phyloP scores from a whole-genome alignment of 2,113 vertebrate species.

The Halcyon senegalensis region DNA sequence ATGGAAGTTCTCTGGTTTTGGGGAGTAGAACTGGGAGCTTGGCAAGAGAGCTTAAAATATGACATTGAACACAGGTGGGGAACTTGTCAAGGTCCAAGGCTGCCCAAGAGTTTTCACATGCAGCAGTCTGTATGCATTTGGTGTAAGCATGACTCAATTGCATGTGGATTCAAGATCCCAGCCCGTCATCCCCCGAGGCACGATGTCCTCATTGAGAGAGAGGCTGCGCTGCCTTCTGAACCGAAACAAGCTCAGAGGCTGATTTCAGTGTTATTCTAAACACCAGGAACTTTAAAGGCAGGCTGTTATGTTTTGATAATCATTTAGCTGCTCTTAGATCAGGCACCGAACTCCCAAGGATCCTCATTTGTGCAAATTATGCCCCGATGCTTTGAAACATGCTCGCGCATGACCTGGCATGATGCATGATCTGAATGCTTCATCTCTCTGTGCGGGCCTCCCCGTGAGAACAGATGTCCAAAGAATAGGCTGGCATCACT shows the following conservation, averaged over 20 bases:
- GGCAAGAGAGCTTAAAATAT: fast-evolving
- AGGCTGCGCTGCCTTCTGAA: background rate
- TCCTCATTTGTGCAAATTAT: background rate
- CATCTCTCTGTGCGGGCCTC: background rate
- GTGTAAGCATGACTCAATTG: background rate
- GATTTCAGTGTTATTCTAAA: background rate
- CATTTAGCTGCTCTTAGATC: background rate
- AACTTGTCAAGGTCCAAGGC: background rate
- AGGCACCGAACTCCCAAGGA: background rate
- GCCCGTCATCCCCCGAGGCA: background rate
- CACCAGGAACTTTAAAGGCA: background rate
- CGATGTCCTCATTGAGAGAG: background rate
- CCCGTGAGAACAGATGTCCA: background rate
- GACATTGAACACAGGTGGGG: background rate
- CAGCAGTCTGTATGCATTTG: no score
- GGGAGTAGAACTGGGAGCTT: background rate
- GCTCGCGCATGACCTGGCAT: background rate
- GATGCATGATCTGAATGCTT: background rate
- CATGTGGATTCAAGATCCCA: background rate
- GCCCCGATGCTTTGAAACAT: background rate
- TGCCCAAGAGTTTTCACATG: background rate
- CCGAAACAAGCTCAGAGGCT: background rate
- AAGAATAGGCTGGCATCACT: background rate
- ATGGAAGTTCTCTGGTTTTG: fast-evolving
- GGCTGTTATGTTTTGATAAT: background rate